A percentile compares a stretch with the other conserved stretches of the same genome.
Conservation (phyloP, 2,113 vertebrate genomes). For the Microtus pennsylvanicus region DNA sequence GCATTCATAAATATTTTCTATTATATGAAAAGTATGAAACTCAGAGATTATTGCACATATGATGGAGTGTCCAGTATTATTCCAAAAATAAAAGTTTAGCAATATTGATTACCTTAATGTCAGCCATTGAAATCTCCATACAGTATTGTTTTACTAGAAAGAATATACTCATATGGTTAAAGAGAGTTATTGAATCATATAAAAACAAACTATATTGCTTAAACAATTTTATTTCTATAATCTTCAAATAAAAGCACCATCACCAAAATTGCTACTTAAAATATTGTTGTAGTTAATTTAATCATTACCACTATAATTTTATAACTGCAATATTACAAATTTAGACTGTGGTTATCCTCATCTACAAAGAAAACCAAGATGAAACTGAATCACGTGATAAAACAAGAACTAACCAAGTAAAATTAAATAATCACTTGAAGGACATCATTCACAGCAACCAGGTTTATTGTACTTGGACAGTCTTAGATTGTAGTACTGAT, state of each 20-base stretch:
- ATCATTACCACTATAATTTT: not conserved
- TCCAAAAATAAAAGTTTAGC: not conserved
- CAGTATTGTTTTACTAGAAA: not conserved
- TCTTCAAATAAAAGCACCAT: not conserved
- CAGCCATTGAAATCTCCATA: not conserved
- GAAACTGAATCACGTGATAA: no score
- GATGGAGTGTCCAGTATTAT: not conserved
- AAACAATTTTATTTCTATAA: not conserved
- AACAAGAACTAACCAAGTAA: not conserved
- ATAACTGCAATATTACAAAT: not conserved
- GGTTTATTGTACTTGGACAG: not conserved
- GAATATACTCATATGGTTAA: not conserved
- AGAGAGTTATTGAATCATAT: not conserved
- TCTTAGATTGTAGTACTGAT: not conserved
- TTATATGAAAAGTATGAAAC: not conserved
- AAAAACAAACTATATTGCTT: not conserved
- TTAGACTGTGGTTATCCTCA: not conserved
- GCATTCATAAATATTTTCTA: not conserved
- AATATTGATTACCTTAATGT: not conserved
- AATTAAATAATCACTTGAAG: not conserved
- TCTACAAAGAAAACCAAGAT: not conserved
- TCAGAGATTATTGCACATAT: not conserved
- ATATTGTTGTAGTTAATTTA: slow-evolving; percentile 39
- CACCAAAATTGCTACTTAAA: not conserved
- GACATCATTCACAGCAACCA: not conserved